Evolutionary conservation across 2,888 invertebrate species (phyloP).

Genomic region (Trichopoda pennipes): DNA sequence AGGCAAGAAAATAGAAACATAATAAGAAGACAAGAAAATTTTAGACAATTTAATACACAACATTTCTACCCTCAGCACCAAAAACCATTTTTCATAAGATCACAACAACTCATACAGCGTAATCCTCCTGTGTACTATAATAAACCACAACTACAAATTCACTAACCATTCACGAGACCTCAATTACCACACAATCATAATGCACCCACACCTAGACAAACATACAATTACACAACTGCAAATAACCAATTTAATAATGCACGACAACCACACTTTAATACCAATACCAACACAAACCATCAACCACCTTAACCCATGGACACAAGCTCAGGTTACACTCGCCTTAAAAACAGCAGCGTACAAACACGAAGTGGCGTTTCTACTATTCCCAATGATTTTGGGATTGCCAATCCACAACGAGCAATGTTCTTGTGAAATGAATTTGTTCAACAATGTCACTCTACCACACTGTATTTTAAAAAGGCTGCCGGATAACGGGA

Average conservation of each 20-base stretch:
- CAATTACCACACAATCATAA: constrained; percentile 16
- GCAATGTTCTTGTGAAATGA: no score
- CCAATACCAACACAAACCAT: constrained; percentile 10
- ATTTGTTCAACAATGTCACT: no score
- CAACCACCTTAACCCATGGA: constrained; percentile 11
- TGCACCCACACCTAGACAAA: constrained; percentile 11
- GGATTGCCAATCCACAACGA: no score
- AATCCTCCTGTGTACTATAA: constrained; percentile 2
- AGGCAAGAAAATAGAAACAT: constrained; percentile 12
- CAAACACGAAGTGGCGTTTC: no score
- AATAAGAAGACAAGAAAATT: no score
- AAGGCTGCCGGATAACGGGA: no score
- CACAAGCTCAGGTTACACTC: constrained; percentile 13
- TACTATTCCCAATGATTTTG: no score
- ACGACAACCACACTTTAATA: no score
- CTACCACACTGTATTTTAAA: no score
- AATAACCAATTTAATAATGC: no score
- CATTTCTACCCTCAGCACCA: neutral
- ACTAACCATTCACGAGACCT: constrained; percentile 11
- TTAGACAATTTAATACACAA: no score
- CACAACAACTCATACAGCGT: neutral
- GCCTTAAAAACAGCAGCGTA: neutral
- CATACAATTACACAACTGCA: neutral
- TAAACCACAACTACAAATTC: constrained; percentile 4
- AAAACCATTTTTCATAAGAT: neutral